Conservation (phyloP, 2,797 vertebrate genomes). For the Pseudotriccus pelzelni region DNA sequence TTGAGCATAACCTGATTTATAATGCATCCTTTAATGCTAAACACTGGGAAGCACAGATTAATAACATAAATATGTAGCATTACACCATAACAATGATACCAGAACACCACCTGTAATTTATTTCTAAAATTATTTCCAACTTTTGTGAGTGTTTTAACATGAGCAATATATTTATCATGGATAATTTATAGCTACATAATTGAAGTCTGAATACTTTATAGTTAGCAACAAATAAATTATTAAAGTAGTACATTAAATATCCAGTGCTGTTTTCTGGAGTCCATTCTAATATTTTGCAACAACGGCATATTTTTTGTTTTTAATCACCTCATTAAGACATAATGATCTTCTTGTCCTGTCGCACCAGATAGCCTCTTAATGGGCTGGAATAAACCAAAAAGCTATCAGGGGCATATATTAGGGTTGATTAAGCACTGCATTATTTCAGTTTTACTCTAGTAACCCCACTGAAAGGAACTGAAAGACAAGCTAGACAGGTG, state of each 20-base stretch:
- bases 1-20: not conserved
- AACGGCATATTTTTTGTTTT: slow-evolving; percentile 58
- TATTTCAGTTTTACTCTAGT: not conserved
- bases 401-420: slow-evolving; percentile 31
- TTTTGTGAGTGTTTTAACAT: not conserved
- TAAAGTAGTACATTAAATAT: slow-evolving; percentile 17
- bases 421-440: not conserved
- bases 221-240: slow-evolving; percentile 4
- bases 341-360: slow-evolving; percentile 66
- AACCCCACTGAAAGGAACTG: not conserved
- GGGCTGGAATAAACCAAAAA: slow-evolving; percentile 63
- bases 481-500: not conserved
- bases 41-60: not conserved
- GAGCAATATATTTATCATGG: not conserved
- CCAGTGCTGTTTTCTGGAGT: slow-evolving; percentile 22
- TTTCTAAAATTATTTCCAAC: not conserved
- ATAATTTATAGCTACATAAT: not conserved
- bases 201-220: slow-evolving; percentile 27
- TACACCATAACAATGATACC: not conserved
- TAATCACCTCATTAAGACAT: slow-evolving; percentile 73
- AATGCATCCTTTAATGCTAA: not conserved
- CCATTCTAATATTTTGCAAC: slow-evolving; percentile 61
- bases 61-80: not conserved
- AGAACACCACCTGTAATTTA: not conserved
- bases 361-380: slow-evolving; percentile 65